Conservation (phyloP, 2,113 vertebrate species). For the Tylochromis polylepis region DNA sequence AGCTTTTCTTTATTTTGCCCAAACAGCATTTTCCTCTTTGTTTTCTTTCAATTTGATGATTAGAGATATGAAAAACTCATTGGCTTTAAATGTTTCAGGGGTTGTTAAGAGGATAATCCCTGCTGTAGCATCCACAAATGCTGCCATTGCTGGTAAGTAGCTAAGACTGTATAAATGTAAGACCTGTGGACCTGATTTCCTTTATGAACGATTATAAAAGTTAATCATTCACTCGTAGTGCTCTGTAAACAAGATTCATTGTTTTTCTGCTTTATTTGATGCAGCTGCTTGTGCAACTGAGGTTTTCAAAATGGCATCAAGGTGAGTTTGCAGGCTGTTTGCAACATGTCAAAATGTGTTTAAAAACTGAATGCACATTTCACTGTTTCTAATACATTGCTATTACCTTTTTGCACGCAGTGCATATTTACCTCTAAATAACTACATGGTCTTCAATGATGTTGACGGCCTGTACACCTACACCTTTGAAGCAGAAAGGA, state of each 20-base stretch:
- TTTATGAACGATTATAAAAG: background rate
- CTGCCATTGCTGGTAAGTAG: constrained; percentile 86
- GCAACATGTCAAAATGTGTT: background rate
- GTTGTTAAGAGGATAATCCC: constrained; percentile 93
- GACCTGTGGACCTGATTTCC: background rate
- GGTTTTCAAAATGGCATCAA: constrained; percentile 94
- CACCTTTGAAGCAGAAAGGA: constrained; percentile 92
- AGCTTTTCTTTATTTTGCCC: background rate
- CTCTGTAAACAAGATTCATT: background rate
- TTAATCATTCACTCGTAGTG: constrained; percentile 1
- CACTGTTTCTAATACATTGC: background rate
- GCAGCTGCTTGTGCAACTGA: constrained; percentile 89
- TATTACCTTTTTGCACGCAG: constrained; percentile 59
- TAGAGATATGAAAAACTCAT: background rate
- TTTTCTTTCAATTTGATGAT: background rate
- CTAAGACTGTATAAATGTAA: background rate
- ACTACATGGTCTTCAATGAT: constrained; percentile 95
- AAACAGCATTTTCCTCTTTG: background rate
- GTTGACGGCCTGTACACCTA: constrained; percentile 90
- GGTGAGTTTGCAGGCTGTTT: constrained; percentile 67
- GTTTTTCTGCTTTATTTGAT: background rate
- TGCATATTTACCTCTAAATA: constrained; percentile 89
- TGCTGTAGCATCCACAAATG: constrained; percentile 94
- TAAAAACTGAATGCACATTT: background rate
- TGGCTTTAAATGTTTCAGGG: constrained; percentile 69